Base-by-base conservation (phyloP, 2,888 invertebrate species). In the Mythimna lalbum region DNA sequence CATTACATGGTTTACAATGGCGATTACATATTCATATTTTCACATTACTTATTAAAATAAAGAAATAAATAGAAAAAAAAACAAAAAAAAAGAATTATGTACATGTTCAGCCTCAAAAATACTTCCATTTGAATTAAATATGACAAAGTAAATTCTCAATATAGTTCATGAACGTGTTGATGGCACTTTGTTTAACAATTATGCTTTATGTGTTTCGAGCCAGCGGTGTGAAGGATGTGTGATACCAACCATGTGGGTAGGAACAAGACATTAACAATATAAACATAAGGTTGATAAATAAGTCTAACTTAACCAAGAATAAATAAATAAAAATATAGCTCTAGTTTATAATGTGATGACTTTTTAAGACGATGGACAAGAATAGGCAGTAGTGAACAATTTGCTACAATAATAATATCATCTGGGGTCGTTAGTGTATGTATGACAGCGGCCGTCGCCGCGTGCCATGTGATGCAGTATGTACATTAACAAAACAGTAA, bases 331-430 rank as follows among this genome's bases (percentile, higher is more conserved):
- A 87, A 90, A 89, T 91, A 92, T 91, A 93, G 82, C 88, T 92
- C 87, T 93, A 91, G 69, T 89, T 85, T 87, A 90, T 92, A 94
- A 86, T 95, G 95, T 94, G 95, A 95, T 95, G 95, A 91, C 93
- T 85, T 88, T 90, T 90, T 92, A 93, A 88, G 82, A 89, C 90
- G 87, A 93, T 91, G 91, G 95, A 95, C 95, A 95, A 95, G 95
- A 94, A 91, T 83, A 90, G 95, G 95, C 95, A 93, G 92, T 92
- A 92, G 92, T 92, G 93, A 93, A 92, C 88, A 89, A 89, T 86
- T 89, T 81, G 81, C 83, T 87, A 86, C 77, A 84, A 80, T 87
- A 88, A 86, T 86, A 89, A 88, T 85, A 88, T 88, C 83, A 87
- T 84, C 56, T 72, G 79, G 59, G 66, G 69, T 68, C 36, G 59